Base-by-base conservation (phyloP, 64 coral and sea anemone genomes). In the Pachyseris speciosa region DNA sequence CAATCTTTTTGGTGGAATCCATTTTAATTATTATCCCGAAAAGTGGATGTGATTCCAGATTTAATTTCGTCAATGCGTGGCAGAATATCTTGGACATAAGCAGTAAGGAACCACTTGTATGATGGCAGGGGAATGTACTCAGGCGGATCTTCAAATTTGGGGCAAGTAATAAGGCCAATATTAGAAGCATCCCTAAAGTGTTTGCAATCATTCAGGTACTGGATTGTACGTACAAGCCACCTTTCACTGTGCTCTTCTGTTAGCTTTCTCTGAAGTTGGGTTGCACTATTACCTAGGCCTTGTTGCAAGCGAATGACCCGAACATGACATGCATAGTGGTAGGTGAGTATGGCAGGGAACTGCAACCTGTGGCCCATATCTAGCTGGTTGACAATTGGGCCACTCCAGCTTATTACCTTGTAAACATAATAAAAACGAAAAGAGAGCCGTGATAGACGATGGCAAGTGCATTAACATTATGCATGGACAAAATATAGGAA, bases 1-100 rank as follows among this genome's bases (percentile, higher is more conserved):
- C 42, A 7, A 75, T 47, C 45, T 95, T 95, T 31, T 95, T 91
- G 0, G 81, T 91, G 25, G 44, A 95, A 63, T 86, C 93, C 58
- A 95, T 86, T 45, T 95, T 90, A 1, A 95, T n/a, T 7, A 95
- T 58, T 0, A 4, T 70, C 12, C 87, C 88, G n/a, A 42, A 90
- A 91, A 16, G 47, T 70, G 0, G 87, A 91, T 0, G 80, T 86
- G 7, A 86, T 43, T 29, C 66, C 61, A 20, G 72, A 27, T 64
- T 89, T 94, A 26, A 51, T 5, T 22, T 28, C 1, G 60, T 26
- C 7, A 37, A 67, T 78, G 11, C 58, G 49, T 37, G 55, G 34
- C 57, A 19, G 48, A 36, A 41, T 67, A 38, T 41, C 26, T 42
- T 22, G 52, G 7, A 22, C 22, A 4, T 13, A 68, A 41, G 20